Conservation (phyloP, 2,113 vertebrate genomes). For the Coturnix japonica region DNA sequence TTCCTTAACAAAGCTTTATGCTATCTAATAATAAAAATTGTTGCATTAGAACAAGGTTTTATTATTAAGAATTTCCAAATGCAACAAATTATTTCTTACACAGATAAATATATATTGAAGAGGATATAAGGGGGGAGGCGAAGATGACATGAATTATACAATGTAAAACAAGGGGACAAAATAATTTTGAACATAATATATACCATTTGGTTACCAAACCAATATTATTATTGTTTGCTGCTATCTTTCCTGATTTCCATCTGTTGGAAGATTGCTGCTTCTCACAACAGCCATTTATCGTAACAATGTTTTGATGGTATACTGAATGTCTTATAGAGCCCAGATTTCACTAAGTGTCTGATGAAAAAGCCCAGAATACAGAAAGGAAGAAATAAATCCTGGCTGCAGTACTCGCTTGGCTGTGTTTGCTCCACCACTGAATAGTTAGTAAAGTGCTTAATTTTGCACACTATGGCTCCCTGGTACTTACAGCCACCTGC, state of each 20-base stretch:
- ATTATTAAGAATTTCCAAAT: background rate
- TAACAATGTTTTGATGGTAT: background rate
- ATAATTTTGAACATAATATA: background rate
- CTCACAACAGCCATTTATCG: background rate
- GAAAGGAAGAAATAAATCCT: background rate
- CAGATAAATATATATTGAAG: background rate
- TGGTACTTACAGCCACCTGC: no score
- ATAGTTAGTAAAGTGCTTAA: background rate
- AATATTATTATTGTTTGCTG: background rate
- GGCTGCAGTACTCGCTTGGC: rapidly evolving
- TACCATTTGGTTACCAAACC: background rate
- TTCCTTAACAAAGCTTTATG: background rate
- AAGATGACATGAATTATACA: background rate
- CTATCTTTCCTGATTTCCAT: background rate
- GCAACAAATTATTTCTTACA: background rate
- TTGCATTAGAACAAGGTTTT: background rate
- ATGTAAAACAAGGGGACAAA: background rate
- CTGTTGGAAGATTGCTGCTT: background rate
- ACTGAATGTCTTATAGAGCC: background rate
- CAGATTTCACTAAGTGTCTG: background rate
- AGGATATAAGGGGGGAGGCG: no score
- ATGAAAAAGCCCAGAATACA: background rate
- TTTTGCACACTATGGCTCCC: background rate
- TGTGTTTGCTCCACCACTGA: background rate
- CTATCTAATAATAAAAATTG: background rate